A percentile compares a stretch with the other conserved stretches of the same genome.
phyloP scores from a whole-genome alignment of 2,797 vertebrate genomes.

The Poeciliopsis gracilis region DNA sequence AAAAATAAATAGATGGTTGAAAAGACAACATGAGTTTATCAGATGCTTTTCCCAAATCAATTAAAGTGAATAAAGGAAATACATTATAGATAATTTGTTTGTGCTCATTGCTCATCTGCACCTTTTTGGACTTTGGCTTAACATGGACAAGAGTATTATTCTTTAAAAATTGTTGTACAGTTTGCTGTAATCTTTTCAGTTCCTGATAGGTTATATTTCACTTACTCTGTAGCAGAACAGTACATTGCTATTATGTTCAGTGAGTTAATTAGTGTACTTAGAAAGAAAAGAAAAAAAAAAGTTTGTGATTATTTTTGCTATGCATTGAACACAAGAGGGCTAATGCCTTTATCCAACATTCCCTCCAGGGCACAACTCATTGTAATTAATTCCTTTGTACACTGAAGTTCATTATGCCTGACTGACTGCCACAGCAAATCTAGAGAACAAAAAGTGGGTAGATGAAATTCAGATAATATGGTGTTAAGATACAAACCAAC shows the following conservation, averaged over 20 bases:
- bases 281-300: conserved; percentile 14
- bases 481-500: background rate
- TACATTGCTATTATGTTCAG: conserved; percentile 11
- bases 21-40: background rate
- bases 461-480: conserved; percentile 10
- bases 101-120: background rate
- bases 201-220: conserved; percentile 28
- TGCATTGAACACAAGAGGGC: conserved; percentile 27
- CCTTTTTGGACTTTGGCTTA: background rate
- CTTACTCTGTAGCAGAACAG: conserved; percentile 27
- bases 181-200: conserved; percentile 20
- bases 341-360: conserved; percentile 9
- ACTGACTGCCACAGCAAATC: conserved; percentile 2
- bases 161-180: background rate
- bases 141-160: background rate
- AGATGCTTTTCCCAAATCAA: background rate
- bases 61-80: background rate
- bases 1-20: background rate
- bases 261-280: conserved; percentile 8
- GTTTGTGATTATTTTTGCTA: conserved; percentile 17
- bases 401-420: conserved; percentile 19
- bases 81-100: background rate
- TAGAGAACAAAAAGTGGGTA: background rate
- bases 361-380: conserved; percentile 15
- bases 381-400: conserved; percentile 6